Base-by-base conservation (phyloP, 92 coral and sea anemone species). In the Epizoanthus rinbou region DNA sequence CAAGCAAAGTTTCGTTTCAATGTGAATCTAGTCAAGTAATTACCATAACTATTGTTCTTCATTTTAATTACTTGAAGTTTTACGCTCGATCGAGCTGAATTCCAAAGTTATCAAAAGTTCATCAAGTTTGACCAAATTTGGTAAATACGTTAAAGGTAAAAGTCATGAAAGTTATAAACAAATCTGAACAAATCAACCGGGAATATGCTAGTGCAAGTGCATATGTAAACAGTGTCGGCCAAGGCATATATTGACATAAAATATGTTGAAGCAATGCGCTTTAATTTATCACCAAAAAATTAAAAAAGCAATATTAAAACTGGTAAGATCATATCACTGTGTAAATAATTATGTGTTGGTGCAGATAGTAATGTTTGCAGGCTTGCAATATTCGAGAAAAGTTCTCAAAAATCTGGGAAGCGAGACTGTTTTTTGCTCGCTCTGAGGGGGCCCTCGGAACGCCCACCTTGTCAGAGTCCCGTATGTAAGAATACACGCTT, bases 51-150 rank as follows among this genome's bases (percentile, higher is more conserved):
- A 14, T 16, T 33, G 72, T 67, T 67, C n/a, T 14, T 22, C 47
- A 5, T 22, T 16, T 66, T 66, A 66, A 66, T 66, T 66, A 66
- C 69, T 31, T 17, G 19, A 19, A 10, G 8, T 5, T 37, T 67
- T 33, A 67, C 72, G 72, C 72, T 31, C 72, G 8, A 33, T 67
- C 72, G 39, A 67, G 11, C 47, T 31, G 73, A 67, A 67, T 67
- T 28, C 73, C 73, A 67, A 67, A 67, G 21, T 17, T 35, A 28
- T 67, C 50, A 28, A 33, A 19, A 67, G 73, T 21, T 67, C 73
- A 67, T 5, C 45, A 67, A 67, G 43, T 67, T 67, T 67, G 73
- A 31, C 73, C 73, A 67, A 67, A 67, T 67, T 67, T 67, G 73
- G 73, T 67, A 67, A 67, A 67, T 67, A 41, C 39, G 19, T 10